Evolutionary conservation across 2,113 vertebrate genomes (phyloP), one percentile per base, ranked within the genome.

Genomic region (Mormyrus lacerda): DNA sequence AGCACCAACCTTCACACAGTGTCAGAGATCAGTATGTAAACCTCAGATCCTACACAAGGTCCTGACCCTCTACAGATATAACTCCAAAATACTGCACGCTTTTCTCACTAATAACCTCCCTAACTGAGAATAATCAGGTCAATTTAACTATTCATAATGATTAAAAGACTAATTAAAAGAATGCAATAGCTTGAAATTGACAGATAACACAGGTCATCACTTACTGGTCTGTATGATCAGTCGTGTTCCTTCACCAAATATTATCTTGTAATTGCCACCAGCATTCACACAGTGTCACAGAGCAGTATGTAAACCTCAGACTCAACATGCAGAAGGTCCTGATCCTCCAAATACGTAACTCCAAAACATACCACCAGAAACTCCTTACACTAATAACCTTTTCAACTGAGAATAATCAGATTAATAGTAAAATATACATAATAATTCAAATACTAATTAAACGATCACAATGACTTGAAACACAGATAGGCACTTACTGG

Each of bases 191-290:
- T 58, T 58, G 21, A 58, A 61, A 61, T 10, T n/a, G 7, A 88
- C 4, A 76, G 35, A 39, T 31, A 55, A 79, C 31, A 50, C 58
- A 69, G 55, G 61, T 47, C 3, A 44, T 1, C 4, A 69, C 89
- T 89, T 50, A 89, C 89, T 53, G 58, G 89, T 73, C 24, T 90
- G 51, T 8, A 90, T 31, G 39, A 50, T 39, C 8, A 90, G 19
- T 27, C 10, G 69, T 84, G 89, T 89, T 27, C 88, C 87, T 53
- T 6, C 13, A 17, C 90, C 55, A 89, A 89, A 89, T 47, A 73
- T 55, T 35, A 88, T 2, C 10, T 51, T 53, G 13, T 50, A 17
- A 50, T 0, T 47, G n/a, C 39, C 82, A 84, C 21, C 82, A 84
- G 15, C 11, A 73, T 73, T 73, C 65, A 73, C 65, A 45, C 21